Evolutionary conservation across 2,888 invertebrate genomes (phyloP).

Genomic region (Apeira syringaria): DNA sequence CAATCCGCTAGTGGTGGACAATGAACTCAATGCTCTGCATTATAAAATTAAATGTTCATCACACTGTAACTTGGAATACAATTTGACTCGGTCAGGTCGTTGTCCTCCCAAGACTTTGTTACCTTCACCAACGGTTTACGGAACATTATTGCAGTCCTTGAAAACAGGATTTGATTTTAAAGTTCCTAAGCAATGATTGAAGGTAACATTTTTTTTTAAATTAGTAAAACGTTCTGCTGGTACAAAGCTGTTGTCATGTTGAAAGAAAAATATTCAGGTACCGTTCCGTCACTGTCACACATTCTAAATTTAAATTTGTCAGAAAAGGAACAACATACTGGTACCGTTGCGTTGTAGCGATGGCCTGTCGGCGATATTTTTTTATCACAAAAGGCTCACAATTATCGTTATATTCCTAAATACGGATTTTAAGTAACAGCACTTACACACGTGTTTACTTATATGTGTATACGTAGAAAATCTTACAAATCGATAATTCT

Average conservation of each 20-base stretch:
- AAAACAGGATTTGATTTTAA: conserved; percentile 65
- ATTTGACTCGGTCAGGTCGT: conserved; percentile 75
- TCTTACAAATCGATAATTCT: too few relatives aligned
- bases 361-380: conserved; percentile 22
- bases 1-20: conserved; percentile 47
- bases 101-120: conserved; percentile 72
- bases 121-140: conserved; percentile 73
- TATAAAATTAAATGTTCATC: conserved; percentile 70
- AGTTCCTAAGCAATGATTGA: conserved; percentile 26
- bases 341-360: conserved; percentile 28
- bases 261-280: conserved; percentile 23
- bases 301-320: conserved; percentile 28
- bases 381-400: conserved; percentile 14
- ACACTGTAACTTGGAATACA: conserved; percentile 66
- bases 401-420: too few relatives aligned
- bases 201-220: conserved; percentile 24
- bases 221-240: conserved; percentile 1
- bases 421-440: too few relatives aligned
- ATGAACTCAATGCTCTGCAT: conserved; percentile 64
- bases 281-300: conserved; percentile 31
- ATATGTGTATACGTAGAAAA: too few relatives aligned
- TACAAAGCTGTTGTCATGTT: conserved; percentile 9
- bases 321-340: conserved; percentile 30
- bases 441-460: too few relatives aligned
- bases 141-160: conserved; percentile 72